Evolutionary conservation across 2,888 invertebrate genomes (phyloP), one percentile per base, ranked within the genome.

Genomic region (Lottia gigantea): DNA sequence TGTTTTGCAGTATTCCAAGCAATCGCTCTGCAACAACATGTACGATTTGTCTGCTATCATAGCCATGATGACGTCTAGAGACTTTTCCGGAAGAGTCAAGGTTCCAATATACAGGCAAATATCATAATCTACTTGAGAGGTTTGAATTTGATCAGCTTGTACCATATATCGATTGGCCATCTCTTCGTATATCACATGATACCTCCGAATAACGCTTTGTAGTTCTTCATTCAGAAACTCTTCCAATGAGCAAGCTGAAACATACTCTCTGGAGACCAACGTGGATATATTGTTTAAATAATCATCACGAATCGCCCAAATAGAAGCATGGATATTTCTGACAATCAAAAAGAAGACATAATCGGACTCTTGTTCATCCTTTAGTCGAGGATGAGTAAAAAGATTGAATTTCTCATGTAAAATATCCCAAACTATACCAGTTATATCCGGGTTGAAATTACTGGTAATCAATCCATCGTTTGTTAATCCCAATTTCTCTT

Each of bases 21-120:
- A 67, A 19, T 67, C 67, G 11, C 55, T 55, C 67, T 55, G 40
- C 14, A 67, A 23, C 16, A 67, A 55, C 6, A 67, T 49, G 40
- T 67, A 67, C 11, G 67, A 49, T 19, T 31, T 67, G 8, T 67
- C 67, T 19, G 67, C 67, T 12, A 67, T 49, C 11, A 55, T 49
- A 11, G 67, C 67, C 67, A 67, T 67, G 8, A 61, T 19, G 16
- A 67, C 67, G 55, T 67, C 67, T 40, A 67, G 40, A n/a, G 55
- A 31, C n/a, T 61, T 49, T 31, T 55, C 31, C 4, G 67, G 55
- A 11, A 67, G 15, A 26, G 26, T 67, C 40, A 67, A 19, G n/a
- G 49, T 61, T 46, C 67, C 67, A 55, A 67, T 61, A 55, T 67
- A 67, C 14, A 67, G 55, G 40, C 67, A 67, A 11, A 67, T 61